Evolutionary conservation across 2,797 vertebrate genomes (phyloP).

Genomic region (Pampus argenteus): DNA sequence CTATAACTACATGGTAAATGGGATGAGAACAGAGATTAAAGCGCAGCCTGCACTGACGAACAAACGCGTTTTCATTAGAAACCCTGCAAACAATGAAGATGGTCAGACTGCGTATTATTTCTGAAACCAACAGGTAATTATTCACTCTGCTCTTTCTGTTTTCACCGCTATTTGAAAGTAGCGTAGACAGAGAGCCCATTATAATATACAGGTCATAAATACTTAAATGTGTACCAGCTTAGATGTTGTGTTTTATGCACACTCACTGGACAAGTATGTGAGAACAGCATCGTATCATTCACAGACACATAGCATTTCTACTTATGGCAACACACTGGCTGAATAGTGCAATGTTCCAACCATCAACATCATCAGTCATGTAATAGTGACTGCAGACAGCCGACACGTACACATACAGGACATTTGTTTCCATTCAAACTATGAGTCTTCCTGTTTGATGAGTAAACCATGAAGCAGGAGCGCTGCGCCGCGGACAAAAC

Average conservation of each 20-base stretch:
- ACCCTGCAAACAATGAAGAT: background rate
- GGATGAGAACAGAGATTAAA: background rate
- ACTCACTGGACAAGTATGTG: background rate
- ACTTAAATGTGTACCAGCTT: constrained; percentile 14
- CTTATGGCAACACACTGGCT: background rate
- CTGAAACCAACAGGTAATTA: background rate
- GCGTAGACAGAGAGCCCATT: background rate
- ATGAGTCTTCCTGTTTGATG: constrained; percentile 42
- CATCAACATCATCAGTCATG: background rate
- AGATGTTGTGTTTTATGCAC: constrained; percentile 17
- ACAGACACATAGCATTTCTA: background rate
- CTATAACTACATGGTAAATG: constrained; percentile 31
- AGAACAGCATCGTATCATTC: too few species aligned
- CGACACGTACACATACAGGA: background rate
- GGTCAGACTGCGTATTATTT: background rate
- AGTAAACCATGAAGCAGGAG: constrained; percentile 40
- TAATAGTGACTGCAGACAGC: constrained; percentile 2
- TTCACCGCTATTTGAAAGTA: background rate
- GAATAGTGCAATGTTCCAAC: accelerated
- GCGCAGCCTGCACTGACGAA: background rate
- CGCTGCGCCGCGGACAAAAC: constrained; percentile 25
- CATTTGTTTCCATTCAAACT: constrained; percentile 48
- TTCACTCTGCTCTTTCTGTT: background rate
- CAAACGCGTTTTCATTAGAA: constrained; percentile 20
- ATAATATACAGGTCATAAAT: constrained; percentile 28